A percentile compares a stretch with the other conserved stretches of the same genome.
Conservation (phyloP, 2,113 vertebrate species). For the Nerophis ophidion region DNA sequence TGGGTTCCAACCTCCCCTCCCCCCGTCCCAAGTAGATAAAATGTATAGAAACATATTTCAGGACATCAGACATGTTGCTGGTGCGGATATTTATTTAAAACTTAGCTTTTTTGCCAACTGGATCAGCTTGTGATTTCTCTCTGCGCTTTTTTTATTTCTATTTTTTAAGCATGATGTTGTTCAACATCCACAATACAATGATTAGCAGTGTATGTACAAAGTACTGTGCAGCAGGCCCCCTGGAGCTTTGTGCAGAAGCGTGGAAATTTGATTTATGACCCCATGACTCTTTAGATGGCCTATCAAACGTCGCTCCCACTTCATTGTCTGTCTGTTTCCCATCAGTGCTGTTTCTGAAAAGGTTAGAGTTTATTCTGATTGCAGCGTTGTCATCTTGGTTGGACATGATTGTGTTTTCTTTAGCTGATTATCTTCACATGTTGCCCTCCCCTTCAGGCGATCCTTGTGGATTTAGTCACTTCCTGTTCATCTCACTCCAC, state of each 20-base stretch:
- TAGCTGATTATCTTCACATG: slow-evolving; percentile 12
- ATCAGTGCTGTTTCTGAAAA: slow-evolving; percentile 38
- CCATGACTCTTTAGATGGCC: slow-evolving; percentile 53
- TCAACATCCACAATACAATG: slow-evolving; percentile 46
- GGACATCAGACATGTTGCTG: slow-evolving; percentile 56
- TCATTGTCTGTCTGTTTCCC: slow-evolving; percentile 44
- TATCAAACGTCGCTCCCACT: slow-evolving; percentile 52
- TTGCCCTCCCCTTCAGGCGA: slow-evolving; percentile 21
- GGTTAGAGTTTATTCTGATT: slow-evolving; percentile 41
- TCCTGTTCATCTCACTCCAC: slow-evolving; percentile 21
- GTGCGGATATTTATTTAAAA: slow-evolving; percentile 52
- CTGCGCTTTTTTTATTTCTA: slow-evolving; percentile 34
- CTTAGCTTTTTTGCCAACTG: slow-evolving; percentile 51
- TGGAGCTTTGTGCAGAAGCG: slow-evolving; percentile 30
- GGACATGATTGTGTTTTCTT: slow-evolving; percentile 27
- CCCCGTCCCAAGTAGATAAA: slow-evolving; percentile 22
- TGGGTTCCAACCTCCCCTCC: slow-evolving; percentile 38
- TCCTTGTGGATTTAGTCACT: slow-evolving; percentile 21
- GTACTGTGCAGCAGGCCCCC: slow-evolving; percentile 1
- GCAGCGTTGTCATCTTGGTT: slow-evolving; percentile 34
- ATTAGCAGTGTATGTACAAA: slow-evolving; percentile 42
- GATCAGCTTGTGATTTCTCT: slow-evolving; percentile 57
- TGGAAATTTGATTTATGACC: slow-evolving; percentile 51
- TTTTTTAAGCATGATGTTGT: slow-evolving; percentile 46
- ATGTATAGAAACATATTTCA: slow-evolving; percentile 43